Evolutionary conservation across 2,888 invertebrate genomes (phyloP), one percentile per base, ranked within the genome.

Genomic region (Drosophila meridionalis): DNA sequence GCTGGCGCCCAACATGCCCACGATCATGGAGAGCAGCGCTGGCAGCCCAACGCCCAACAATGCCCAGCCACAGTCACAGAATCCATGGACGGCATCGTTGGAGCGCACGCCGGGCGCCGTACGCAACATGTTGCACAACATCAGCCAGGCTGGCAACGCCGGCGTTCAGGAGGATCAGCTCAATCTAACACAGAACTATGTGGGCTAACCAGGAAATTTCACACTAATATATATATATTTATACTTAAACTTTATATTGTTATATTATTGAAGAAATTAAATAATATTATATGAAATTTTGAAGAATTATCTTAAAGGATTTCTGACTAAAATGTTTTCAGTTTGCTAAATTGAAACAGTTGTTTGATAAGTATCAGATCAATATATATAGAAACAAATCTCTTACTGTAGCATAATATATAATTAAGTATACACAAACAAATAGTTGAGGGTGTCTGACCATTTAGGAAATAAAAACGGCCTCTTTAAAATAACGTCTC

Each of bases 11-110:
- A 82, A 91, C 11, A 91, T 93, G 91, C 93, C 93, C 26, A 93
- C 93, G n/a, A 93, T 93, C 62, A 84, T 93, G 87, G 93, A 93
- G 80, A 87, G 83, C 76, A 87, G 75, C 26, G 80, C 77, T 2
- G 76, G 76, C 53, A 82, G 55, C 48, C 58, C 74, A 14, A 50
- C 65, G n/a, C 65, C 78, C 28, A 76, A 81, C 48, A 82, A 78
- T 48, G 52, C 65, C 14, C 78, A 70, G 32, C 69, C 68, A 28
- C 59, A 67, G 55, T 20, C 52, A 0, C 64, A 69, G 8, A 87
- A 57, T 38, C 69, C 81, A 0, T 92, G 92, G 92, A 84, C 89
- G 3, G 81, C 85, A 6, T 90, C 91, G 20, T 60, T 92, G 73
- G 91, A 91, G 64, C 81, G 89, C 14, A 83, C 89, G 2, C 83